Base-by-base conservation (phyloP, 2,888 invertebrate genomes). In the Melanargia galathea region DNA sequence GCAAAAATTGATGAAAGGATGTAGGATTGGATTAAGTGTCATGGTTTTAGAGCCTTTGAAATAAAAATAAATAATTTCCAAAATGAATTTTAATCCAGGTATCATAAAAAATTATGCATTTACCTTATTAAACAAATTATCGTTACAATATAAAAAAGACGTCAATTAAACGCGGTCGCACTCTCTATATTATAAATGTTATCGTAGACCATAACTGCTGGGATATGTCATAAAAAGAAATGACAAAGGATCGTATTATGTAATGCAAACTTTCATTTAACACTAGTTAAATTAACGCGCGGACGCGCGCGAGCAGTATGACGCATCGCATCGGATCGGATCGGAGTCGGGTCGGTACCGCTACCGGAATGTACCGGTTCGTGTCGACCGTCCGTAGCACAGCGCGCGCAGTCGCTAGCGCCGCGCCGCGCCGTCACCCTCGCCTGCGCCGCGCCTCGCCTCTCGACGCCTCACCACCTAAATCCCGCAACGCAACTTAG, bases 51-150 rank as follows among this genome's bases (percentile, higher is more conserved):
- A 52, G n/a, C 13, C 20, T 35, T 20, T 3, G 6, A 38, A 35
- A 20, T 35, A 40, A 43, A 40, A 55, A 26, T 13, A 55, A 43
- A 43, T 6, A 40, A 55, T 51, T n/a, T n/a, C 35, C 18, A 20
- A 35, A 55, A 76, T 78, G 69, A 74, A 72, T 70, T n/a, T 86
- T 87, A 86, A 83, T 86, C 76, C 78, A 74, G 76, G 11, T 46
- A 20, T 46, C 75, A 72, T 35, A 71, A 70, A 73, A 71, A 75
- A 73, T 71, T 26, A 48, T 43, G 40, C 24, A 26, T 55, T 52
- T 24, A 26, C 40, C 38, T 43, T 55, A 55, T 75, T 73, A 76
- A 73, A 78, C 75, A 77, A 77, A n/a, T n/a, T 69, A 76, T 72
- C 72, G 10, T 10, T 70, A 76, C 65, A 30, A 30, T 30, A 65